These are phyloP conservation scores for Cydia pomonella DNA, from an alignment of 1,140 invertebrate genomes.

Conservation along the genomic window DNA sequence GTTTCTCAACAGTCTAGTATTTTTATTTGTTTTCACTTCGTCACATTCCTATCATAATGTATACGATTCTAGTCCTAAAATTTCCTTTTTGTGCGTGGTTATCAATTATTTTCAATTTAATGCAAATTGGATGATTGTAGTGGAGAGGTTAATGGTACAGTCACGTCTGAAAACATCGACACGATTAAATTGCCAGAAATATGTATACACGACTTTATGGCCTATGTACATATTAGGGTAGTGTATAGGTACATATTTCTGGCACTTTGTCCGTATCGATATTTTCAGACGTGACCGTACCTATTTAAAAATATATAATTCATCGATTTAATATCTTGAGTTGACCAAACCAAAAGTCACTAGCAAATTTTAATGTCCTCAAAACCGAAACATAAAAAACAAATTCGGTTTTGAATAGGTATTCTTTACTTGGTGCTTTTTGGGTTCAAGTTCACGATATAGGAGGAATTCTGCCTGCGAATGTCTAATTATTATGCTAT, in stretches of 20 bases:
- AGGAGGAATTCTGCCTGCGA: background rate
- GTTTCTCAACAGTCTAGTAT: background rate
- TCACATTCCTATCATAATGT: constrained; percentile 14
- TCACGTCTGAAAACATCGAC: too few relatives aligned
- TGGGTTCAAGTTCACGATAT: too few relatives aligned
- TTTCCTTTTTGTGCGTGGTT: background rate
- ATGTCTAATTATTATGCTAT: background rate
- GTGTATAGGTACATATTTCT: too few relatives aligned
- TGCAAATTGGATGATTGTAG: background rate
- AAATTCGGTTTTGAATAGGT: too few relatives aligned
- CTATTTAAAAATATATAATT: background rate
- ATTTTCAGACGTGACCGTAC: too few relatives aligned
- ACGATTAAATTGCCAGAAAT: too few relatives aligned
- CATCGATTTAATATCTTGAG: background rate
- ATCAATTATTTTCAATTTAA: background rate
- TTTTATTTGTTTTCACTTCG: background rate
- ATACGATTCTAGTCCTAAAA: background rate
- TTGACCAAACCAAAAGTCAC: background rate
- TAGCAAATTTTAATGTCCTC: background rate
- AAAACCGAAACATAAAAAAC: background rate
- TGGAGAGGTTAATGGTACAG: background rate
- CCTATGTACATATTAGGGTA: too few relatives aligned
- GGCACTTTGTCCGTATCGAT: too few relatives aligned
- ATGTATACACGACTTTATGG: too few relatives aligned
- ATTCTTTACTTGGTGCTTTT: too few relatives aligned